Evolutionary conservation across 2,888 invertebrate genomes (phyloP).

Genomic region (Hipparchia sbordonii): DNA sequence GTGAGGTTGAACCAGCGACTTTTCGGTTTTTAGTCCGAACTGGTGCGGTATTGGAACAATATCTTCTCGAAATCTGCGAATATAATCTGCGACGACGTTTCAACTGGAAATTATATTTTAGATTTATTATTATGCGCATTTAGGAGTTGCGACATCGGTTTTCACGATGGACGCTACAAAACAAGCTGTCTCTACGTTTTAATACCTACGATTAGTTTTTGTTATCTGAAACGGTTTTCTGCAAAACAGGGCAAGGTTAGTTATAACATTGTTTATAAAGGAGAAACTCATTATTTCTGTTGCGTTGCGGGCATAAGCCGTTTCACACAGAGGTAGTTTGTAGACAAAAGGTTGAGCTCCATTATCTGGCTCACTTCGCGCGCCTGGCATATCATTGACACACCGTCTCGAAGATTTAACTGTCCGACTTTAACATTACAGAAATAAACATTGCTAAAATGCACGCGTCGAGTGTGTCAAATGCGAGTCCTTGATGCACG

Average conservation of each 20-base stretch:
- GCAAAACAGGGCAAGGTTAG: conserved; percentile 55
- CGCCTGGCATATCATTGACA: conserved; percentile 61
- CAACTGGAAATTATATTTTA: conserved; percentile 34
- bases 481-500: conserved; percentile 27
- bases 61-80: conserved; percentile 22
- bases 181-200: conserved; percentile 14
- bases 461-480: conserved; percentile 25
- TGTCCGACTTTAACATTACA: conserved; percentile 47
- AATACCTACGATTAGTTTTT: conserved; percentile 33
- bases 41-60: conserved; percentile 3
- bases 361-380: conserved; percentile 58
- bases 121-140: conserved; percentile 9
- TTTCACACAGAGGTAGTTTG: conserved; percentile 46
- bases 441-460: conserved; percentile 48
- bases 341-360: conserved; percentile 61
- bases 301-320: conserved; percentile 49
- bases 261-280: conserved; percentile 57
- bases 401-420: conserved; percentile 53
- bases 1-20: too few relatives aligned
- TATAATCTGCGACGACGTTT: conserved; percentile 19
- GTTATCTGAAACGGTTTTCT: conserved; percentile 44
- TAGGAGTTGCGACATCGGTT: conserved; percentile 8
- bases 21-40: too few relatives aligned
- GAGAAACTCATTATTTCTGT: conserved; percentile 59
- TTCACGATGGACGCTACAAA: conserved; percentile 17